Conservation (phyloP, 1,140 invertebrate species). For the Rhysida immarginata region DNA sequence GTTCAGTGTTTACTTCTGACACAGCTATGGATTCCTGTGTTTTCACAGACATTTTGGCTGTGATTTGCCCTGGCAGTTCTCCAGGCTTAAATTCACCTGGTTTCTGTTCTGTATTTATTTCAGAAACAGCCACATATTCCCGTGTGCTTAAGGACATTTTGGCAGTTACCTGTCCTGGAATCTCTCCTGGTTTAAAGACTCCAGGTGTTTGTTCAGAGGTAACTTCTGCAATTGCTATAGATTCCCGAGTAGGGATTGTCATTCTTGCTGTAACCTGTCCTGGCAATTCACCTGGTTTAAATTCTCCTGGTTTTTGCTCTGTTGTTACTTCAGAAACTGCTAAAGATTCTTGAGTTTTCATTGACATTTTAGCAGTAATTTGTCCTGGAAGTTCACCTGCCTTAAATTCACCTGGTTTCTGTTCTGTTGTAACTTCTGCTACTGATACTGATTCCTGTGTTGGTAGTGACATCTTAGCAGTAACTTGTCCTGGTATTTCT, state of each 20-base stretch:
- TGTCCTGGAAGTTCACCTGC: conserved; percentile 52
- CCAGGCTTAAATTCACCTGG: conserved; percentile 20
- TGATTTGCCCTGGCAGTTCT: conserved; percentile 16
- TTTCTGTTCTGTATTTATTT: conserved; percentile 12
- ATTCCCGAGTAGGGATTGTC: conserved; percentile 25
- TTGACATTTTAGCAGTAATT: conserved; percentile 64
- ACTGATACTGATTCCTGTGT: conserved; percentile 14
- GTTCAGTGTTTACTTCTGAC: conserved; percentile 11
- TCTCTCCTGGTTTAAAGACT: conserved; percentile 10
- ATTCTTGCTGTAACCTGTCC: conserved; percentile 67
- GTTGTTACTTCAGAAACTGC: conserved; percentile 67
- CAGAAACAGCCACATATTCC: conserved; percentile 12
- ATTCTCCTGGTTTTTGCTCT: conserved; percentile 62
- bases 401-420: conserved; percentile 63
- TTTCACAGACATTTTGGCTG: conserved; percentile 7
- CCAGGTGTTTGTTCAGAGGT: not conserved
- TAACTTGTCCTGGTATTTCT: conserved; percentile 16
- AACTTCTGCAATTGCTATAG: conserved; percentile 1
- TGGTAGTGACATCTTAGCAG: conserved; percentile 6
- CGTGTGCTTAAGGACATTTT: conserved; percentile 8
- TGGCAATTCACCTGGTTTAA: conserved; percentile 49
- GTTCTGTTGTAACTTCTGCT: conserved; percentile 55
- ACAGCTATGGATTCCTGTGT: conserved; percentile 13
- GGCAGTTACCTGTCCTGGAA: conserved; percentile 9
- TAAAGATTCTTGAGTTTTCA: conserved; percentile 60